Evolutionary conservation across 2,888 invertebrate species (phyloP).

Genomic region (Chymomyza fuscimana): DNA sequence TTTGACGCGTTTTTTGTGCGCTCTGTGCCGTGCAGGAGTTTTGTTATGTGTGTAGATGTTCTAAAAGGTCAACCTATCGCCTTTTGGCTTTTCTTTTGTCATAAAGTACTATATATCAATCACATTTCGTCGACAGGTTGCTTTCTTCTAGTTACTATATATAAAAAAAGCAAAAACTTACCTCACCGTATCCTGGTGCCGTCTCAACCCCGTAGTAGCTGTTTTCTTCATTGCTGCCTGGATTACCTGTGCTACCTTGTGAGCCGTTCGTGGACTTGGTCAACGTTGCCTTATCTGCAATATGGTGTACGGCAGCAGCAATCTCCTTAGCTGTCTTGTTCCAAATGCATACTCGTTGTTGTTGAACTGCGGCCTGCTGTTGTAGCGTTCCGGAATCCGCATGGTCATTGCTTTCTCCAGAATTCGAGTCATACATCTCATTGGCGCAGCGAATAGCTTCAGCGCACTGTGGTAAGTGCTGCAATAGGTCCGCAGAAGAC

Average conservation of each 20-base stretch:
- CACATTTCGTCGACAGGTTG: background rate
- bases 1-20: slow-evolving; percentile 64
- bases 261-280: slow-evolving; percentile 47
- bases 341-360: slow-evolving; percentile 91
- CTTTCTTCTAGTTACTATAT: background rate
- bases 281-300: slow-evolving; percentile 44
- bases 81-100: too few relatives aligned
- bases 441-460: slow-evolving; percentile 80
- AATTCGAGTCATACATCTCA: slow-evolving; percentile 79
- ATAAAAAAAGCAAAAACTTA: slow-evolving; percentile 52
- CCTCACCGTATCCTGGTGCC: slow-evolving; percentile 81
- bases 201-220: slow-evolving; percentile 81
- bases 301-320: slow-evolving; percentile 48
- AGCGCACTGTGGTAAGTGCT: slow-evolving; percentile 87
- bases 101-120: too few relatives aligned
- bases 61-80: background rate
- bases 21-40: slow-evolving; percentile 6
- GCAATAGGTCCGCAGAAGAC: slow-evolving; percentile 88
- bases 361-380: slow-evolving; percentile 81
- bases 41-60: background rate
- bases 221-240: slow-evolving; percentile 76
- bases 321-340: slow-evolving; percentile 83
- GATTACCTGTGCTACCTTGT: slow-evolving; percentile 12
- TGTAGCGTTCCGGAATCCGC: slow-evolving; percentile 53
- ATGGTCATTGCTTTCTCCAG: slow-evolving; percentile 79